Conservation (phyloP, 2,888 invertebrate genomes). For the Syritta pipiens region DNA sequence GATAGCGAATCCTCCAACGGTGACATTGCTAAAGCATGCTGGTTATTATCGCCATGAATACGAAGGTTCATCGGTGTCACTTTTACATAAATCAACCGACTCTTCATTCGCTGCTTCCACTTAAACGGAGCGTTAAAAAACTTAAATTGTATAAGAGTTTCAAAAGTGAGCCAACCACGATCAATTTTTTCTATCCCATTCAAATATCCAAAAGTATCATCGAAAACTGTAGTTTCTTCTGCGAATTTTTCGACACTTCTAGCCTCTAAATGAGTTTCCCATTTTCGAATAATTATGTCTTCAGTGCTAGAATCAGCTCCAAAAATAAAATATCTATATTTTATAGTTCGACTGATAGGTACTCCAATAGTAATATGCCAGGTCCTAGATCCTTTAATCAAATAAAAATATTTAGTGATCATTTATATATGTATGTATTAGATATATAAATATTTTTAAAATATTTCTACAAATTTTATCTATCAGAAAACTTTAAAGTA, state of each 20-base stretch:
- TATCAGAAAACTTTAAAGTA: too few species aligned
- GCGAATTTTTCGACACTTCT: constrained; percentile 81
- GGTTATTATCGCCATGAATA: constrained; percentile 78
- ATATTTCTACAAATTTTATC: too few species aligned
- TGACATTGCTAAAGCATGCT: constrained; percentile 64
- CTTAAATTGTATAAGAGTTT: constrained; percentile 91
- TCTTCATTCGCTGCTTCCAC: constrained; percentile 86
- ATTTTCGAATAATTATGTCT: constrained; percentile 84
- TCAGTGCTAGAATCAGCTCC: constrained; percentile 82
- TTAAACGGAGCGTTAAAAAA: constrained; percentile 89
- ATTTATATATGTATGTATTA: too few species aligned
- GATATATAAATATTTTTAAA: too few species aligned
- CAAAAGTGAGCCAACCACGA: constrained; percentile 91
- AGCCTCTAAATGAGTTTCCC: constrained; percentile 89
- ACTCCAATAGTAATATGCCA: constrained; percentile 85
- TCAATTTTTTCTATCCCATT: constrained; percentile 83
- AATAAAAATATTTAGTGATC: too few species aligned
- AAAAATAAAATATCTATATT: constrained; percentile 89
- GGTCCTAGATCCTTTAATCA: constrained; percentile 76
- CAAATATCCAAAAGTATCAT: constrained; percentile 85
- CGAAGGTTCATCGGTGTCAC: constrained; percentile 87
- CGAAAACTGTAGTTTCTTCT: constrained; percentile 70
- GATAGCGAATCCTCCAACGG: constrained; percentile 84
- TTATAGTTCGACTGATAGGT: constrained; percentile 84
- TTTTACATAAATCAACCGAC: constrained; percentile 85